A percentile compares a stretch with the other conserved stretches of the same genome.
phyloP scores from a whole-genome alignment of 1,140 invertebrate genomes.

The Philaenus spumarius region DNA sequence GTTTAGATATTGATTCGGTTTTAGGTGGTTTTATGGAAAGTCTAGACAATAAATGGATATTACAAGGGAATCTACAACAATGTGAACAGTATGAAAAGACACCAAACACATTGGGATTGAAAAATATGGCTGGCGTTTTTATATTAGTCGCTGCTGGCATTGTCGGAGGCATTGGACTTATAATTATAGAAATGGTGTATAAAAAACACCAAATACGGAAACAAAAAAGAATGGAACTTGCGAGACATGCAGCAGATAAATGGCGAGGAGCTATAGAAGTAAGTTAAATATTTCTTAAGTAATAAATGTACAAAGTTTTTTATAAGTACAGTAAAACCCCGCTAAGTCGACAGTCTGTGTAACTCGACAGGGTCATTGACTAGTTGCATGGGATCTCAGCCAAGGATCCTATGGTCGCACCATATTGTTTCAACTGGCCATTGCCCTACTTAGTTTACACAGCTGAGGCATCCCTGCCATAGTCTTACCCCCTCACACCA shows the following conservation, averaged over 20 bases:
- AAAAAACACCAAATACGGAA: slow-evolving; percentile 94
- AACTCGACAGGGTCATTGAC: too few species aligned
- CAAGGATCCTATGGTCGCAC: too few species aligned
- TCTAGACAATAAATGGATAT: slow-evolving; percentile 93
- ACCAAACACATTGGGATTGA: slow-evolving; percentile 90
- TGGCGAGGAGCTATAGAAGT: slow-evolving; percentile 95
- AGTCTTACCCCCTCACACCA: too few species aligned
- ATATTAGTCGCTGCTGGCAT: slow-evolving; percentile 92
- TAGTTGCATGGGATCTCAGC: too few species aligned
- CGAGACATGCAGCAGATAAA: slow-evolving; percentile 89
- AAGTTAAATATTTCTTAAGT: slow-evolving; percentile 30
- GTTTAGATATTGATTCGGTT: too few species aligned
- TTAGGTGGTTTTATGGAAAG: slow-evolving; percentile 95
- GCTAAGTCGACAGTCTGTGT: too few species aligned
- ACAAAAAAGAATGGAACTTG: slow-evolving; percentile 89
- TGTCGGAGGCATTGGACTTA: slow-evolving; percentile 86
- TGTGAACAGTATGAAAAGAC: slow-evolving; percentile 93
- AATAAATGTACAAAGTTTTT: neutral
- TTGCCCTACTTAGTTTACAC: too few species aligned
- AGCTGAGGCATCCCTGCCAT: too few species aligned
- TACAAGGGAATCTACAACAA: slow-evolving; percentile 76
- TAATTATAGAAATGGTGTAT: slow-evolving; percentile 96
- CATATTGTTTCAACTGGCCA: too few species aligned
- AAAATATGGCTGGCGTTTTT: slow-evolving; percentile 98
- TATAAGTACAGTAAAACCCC: too few species aligned